Base-by-base conservation (phyloP, 2,113 vertebrate species). In the Hemicordylus capensis region DNA sequence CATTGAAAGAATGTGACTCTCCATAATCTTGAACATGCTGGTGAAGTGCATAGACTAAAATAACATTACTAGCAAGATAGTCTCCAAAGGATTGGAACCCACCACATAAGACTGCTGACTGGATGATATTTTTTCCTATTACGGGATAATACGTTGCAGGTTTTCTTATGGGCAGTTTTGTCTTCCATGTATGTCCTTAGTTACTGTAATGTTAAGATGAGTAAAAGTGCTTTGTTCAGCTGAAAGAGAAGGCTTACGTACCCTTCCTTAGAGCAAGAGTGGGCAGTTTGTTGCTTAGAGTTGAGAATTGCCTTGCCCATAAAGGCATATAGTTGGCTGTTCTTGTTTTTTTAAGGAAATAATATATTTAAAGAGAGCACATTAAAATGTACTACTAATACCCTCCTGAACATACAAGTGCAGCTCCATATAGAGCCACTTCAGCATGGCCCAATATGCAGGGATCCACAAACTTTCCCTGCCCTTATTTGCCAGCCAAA, bases 1-100 rank as follows among this genome's bases (percentile, higher is more conserved):
- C 69, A 87, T 24, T 83, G 44, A 77, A 84, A 85, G 84, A 80
- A 66, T 59, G 20, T 39, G 69, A 80, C n/a, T 80, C 77, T 34
- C 4, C 37, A 51, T 48, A 72, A 73, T 63, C 9, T 44, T 73
- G 67, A 79, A 61, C 46, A 44, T 63, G 31, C 66, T 85, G 42
- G 37, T 70, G 54, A 85, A 78, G 19, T 37, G n/a, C 42, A 63
- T 44, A 83, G 1, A 17, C 59, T 84, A 48, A 83, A 74, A 51
- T 64, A 66, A 54, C 24, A 22, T 39, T 75, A 63, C 19, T 75
- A 34, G 22, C n/a, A 44, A 74, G 28, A 37, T 63, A 34, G 20
- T 74, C 67, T 66, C 22, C 34, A 28, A 10, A 66, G 44, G 14
- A 39, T 84, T 39, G n/a, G 51, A 37, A 26, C 31, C 26, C 42